Base-by-base conservation (phyloP, 2,888 invertebrate genomes). In the Drosophila mayaguana region DNA sequence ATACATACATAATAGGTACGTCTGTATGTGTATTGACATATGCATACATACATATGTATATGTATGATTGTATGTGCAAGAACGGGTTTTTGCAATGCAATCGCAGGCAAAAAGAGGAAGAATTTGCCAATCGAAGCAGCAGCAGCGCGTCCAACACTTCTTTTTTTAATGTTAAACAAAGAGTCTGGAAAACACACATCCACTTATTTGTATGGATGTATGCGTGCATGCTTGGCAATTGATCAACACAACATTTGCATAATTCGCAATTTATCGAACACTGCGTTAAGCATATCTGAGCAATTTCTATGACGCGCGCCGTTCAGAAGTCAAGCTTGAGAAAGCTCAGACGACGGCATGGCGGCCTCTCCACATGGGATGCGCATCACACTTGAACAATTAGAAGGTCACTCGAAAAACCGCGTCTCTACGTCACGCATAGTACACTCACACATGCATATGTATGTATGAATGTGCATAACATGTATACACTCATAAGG, bases 71-170 rank as follows among this genome's bases (percentile, higher is more conserved):
- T 56, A 50, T 74, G 53, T 18, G 32, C 20, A 16, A 71, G 43
- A 59, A 74, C 70, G 62, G 65, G 73, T 74, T 77, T 77, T 73
- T 59, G 66, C 68, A 69, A 64, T 67, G 66, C 80, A 80, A 79
- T 72, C 72, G 68, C 69, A 61, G 63, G 43, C 62, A 63, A 54
- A 12, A 55, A 63, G 68, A 72, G 63, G 34, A 59, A 65, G 63
- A 73, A 75, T 62, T 72, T 62, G 65, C 72, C 61, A 72, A 72
- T 72, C 72, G 61, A 36, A 38, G 53, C 53, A 53, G 36, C 14
- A 42, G 51, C 20, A 42, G 40, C 32, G 70, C 54, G 70, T 53
- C 40, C 43, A 60, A 61, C 55, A 64, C 22, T 42, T 55, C 14
- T 54, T n/a, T 16, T 14, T 16, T 69, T 56, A 34, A 25, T 53